Base-by-base conservation (phyloP, 2,888 invertebrate species). In the Dolichomitus sp. region DNA sequence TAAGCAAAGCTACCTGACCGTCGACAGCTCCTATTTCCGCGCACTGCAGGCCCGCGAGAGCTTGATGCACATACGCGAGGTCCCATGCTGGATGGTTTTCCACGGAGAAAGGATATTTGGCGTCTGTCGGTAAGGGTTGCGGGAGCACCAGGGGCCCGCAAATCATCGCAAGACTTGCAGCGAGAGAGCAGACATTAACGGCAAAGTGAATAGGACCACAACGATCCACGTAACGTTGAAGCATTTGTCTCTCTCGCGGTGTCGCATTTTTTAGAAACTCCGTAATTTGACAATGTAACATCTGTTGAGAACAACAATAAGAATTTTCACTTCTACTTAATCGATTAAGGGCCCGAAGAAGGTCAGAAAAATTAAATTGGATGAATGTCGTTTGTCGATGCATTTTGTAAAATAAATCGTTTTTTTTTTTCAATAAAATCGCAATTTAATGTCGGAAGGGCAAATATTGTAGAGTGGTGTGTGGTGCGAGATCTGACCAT, bases 41-140 rank as follows among this genome's bases (percentile, higher is more conserved):
- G 27, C 84, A 84, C 50, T 88, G 89, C 30, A 87, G n/a, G 4
- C 86, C 86, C 9, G 63, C 83, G 1, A 87, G 30, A 7, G 86
- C 85, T 73, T 89, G 90, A 76, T 88, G 88, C 1, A 87, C 0
- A 63, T 88, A 90, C 12, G 87, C 77, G 0, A 87, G 17, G 33
- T 72, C 83, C 19, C 37, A 66, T 0, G 83, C 42, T 14, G 85
- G 85, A 68, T 66, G 61, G 23, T 80, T 48, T 0, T 86, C 66
- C 11, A 81, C 77, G 11, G 85, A 2, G 80, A 89, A 89, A 5
- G 89, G 85, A 68, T 85, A 84, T 61, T 17, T 54, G 0, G 61
- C 83, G 6, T 52, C 74, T 0, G 78, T 76, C 7, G 84, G 84
- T 11, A 85, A 50, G 1, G 72, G 19, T 57, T 83, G 73, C 1